Evolutionary conservation across 2,113 vertebrate genomes (phyloP), one percentile per base, ranked within the genome.

Genomic region (Otus sunia): DNA sequence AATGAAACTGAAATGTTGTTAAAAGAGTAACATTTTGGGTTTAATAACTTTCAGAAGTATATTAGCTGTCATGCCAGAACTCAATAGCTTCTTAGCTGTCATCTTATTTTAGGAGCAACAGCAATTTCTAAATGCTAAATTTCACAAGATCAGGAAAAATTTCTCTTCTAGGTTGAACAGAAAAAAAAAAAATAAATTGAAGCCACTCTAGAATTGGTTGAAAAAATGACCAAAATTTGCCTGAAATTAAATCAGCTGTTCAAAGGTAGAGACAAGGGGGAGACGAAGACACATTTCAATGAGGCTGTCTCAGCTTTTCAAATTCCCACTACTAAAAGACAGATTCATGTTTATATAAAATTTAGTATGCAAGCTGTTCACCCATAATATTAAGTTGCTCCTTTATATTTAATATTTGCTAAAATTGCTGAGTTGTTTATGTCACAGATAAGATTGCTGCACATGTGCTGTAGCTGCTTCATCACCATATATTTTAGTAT

Each of bases 321-420:
- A 34, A 84, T 77, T 94, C 37, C 53, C 25, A 55, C 80, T 82
- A 76, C 52, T 93, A 68, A 87, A 92, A 95, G 86, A 88, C 55
- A 92, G 82, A 75, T 94, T 84, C 85, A 81, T 72, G 60, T 88
- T 96, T 96, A 96, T 82, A 69, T 64, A 95, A 89, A 95, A 94
- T 85, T 78, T 82, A 95, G 93, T 69, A 95, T 27, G 45, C 95
- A 94, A 94, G 88, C 83, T 96, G 92, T 81, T 95, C 80, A 77
- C 68, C 71, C 62, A 60, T 83, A 95, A 95, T 73, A 94, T 78
- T 69, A 85, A 95, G 86, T 43, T 88, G 29, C 34, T 30, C 71
- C 63, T 83, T 92, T 93, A 71, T 72, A 86, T 66, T 96, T 78
- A 94, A 88, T 94, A 90, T 96, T 96, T 94, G 47, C 56, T 83